These are phyloP conservation scores for Uria aalge DNA, from an alignment of 2,113 vertebrate species.

Conservation along the genomic window DNA sequence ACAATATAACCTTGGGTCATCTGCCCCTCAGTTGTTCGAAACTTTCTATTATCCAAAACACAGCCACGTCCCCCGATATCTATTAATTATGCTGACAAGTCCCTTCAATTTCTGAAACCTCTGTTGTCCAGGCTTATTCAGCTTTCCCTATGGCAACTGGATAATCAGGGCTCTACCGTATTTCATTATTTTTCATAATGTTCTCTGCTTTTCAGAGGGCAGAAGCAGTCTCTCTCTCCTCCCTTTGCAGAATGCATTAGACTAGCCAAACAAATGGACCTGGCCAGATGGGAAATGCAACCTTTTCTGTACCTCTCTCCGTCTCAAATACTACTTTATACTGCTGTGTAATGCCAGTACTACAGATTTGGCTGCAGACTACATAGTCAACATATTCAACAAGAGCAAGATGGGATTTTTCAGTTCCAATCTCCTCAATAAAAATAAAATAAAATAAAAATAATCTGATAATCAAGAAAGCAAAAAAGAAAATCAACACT, in stretches of 20 bases:
- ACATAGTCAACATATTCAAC: not conserved
- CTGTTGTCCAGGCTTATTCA: not conserved
- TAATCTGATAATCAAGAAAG: not conserved
- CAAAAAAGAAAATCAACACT: not conserved
- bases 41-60: not conserved
- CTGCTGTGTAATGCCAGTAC: not conserved
- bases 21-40: not conserved
- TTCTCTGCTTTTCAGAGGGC: not conserved
- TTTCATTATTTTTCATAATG: conserved; percentile 30
- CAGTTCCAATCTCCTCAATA: not conserved
- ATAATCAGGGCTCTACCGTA: not conserved
- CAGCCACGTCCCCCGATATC: not conserved
- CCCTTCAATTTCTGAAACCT: not conserved
- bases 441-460: not conserved
- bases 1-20: not conserved
- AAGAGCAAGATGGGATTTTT: not conserved
- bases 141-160: not conserved
- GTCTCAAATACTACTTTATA: not conserved
- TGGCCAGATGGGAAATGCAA: not conserved
- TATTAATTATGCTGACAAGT: conserved; percentile 5
- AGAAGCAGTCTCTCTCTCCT: not conserved
- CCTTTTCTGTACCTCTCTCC: not conserved
- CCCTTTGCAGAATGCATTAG: not conserved
- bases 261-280: not conserved
- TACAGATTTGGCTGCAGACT: not conserved